Conservation (phyloP, 2,797 vertebrate genomes). For the Cuniculus paca region DNA sequence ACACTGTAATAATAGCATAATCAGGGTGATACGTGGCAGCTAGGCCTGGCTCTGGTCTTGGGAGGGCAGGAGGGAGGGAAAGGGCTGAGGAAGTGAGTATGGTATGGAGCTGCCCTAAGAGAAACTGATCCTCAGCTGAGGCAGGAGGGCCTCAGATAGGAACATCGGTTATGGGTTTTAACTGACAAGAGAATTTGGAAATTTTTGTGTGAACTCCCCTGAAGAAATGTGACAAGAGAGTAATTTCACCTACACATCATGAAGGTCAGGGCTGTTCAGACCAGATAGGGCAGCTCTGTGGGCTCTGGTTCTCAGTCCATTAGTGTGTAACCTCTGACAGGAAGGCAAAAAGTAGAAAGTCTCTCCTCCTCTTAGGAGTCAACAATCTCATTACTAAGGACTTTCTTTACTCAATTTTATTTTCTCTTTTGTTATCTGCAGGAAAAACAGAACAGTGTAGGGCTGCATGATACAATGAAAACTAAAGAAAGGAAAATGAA, state of each 20-base stretch:
- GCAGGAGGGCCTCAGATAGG: neutral
- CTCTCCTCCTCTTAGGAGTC: neutral
- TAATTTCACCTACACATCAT: neutral
- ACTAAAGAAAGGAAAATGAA: neutral
- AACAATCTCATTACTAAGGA: neutral
- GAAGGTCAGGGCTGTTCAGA: fast-evolving
- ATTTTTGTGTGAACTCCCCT: neutral
- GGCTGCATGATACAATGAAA: neutral
- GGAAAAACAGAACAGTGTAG: neutral
- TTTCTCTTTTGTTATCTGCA: neutral
- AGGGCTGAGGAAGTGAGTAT: no score
- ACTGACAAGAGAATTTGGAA: neutral
- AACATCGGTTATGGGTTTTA: neutral
- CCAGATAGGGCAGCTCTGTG: fast-evolving
- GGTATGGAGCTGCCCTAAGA: neutral
- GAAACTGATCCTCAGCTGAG: neutral
- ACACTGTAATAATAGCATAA: neutral
- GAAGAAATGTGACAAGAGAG: neutral
- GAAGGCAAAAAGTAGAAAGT: fast-evolving
- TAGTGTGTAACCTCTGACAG: fast-evolving
- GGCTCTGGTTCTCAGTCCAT: neutral
- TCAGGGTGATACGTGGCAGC: neutral
- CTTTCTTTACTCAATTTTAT: neutral
- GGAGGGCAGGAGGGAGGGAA: neutral
- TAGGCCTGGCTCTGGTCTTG: neutral